A percentile compares a stretch with the other conserved stretches of the same genome.
These are phyloP conservation scores for Ceratosolen fusciceps DNA, from an alignment of 1,140 invertebrate genomes.

Conservation along the genomic window DNA sequence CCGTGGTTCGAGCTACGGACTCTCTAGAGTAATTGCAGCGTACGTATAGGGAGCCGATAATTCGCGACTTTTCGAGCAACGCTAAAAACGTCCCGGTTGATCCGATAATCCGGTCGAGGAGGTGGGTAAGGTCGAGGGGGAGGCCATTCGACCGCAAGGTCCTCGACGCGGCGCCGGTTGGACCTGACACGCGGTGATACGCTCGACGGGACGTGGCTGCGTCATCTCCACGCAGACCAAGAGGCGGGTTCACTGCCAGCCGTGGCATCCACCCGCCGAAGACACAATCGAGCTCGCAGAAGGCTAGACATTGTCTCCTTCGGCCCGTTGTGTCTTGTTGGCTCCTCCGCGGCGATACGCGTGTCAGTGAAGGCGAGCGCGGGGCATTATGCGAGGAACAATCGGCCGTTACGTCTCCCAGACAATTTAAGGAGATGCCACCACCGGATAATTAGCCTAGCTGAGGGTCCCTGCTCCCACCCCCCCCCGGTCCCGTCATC, in stretches of 20 bases:
- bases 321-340: constrained; percentile 3
- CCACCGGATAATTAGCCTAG: constrained; percentile 24
- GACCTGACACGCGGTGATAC: constrained; percentile 27
- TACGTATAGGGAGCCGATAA: no score
- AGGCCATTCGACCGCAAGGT: not conserved
- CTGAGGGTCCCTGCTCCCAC: no score
- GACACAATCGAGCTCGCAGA: constrained; percentile 23
- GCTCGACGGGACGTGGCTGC: constrained; percentile 6
- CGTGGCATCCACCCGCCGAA: not conserved
- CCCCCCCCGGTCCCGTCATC: not conserved
- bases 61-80: not conserved
- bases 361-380: constrained; percentile 48
- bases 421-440: constrained; percentile 29
- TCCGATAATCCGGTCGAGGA: not conserved
- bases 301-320: constrained; percentile 35
- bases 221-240: not conserved
- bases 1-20: no score
- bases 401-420: constrained; percentile 44
- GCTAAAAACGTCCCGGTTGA: not conserved
- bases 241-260: not conserved
- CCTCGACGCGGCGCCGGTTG: constrained; percentile 15
- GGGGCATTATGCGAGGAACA: constrained; percentile 48
- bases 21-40: no score
- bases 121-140: no score
- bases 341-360: constrained; percentile 23